Evolutionary conservation across 1,140 invertebrate genomes (phyloP).

Genomic region (Macrobrachium rosenbergii): DNA sequence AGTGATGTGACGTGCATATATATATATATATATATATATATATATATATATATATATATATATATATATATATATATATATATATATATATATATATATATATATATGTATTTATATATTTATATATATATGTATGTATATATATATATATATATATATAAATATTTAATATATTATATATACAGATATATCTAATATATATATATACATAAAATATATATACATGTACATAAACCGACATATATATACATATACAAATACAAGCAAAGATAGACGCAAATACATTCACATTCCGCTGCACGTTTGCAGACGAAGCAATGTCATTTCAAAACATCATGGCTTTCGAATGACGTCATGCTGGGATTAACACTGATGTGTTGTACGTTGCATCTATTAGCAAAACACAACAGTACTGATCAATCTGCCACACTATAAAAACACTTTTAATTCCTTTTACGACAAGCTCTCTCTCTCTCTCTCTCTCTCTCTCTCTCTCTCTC

Average conservation of each 20-base stretch:
- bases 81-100: conserved; percentile 12
- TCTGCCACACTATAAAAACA: no score
- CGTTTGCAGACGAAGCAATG: background rate
- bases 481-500: no score
- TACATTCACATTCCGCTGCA: background rate
- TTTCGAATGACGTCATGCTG: no score
- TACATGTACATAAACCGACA: background rate
- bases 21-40: conserved; percentile 22
- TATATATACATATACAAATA: conserved; percentile 6
- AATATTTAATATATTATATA: no score
- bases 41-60: conserved; percentile 21
- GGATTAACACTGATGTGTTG: no score
- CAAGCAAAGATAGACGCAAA: background rate
- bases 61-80: conserved; percentile 14
- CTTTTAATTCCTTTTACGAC: no score
- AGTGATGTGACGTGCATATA: background rate
- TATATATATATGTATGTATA: conserved; percentile 3
- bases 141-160: conserved; percentile 14
- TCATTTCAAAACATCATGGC: no score
- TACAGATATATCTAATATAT: background rate
- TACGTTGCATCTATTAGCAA: no score
- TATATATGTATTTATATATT: background rate
- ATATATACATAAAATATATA: conserved; percentile 12
- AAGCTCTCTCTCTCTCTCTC: no score
- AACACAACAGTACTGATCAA: no score